Percentiles rank a stretch among this genome's conserved stretches.
These are phyloP conservation scores for Fratercula arctica DNA, from an alignment of 2,797 vertebrate species.

Conservation along the genomic window DNA sequence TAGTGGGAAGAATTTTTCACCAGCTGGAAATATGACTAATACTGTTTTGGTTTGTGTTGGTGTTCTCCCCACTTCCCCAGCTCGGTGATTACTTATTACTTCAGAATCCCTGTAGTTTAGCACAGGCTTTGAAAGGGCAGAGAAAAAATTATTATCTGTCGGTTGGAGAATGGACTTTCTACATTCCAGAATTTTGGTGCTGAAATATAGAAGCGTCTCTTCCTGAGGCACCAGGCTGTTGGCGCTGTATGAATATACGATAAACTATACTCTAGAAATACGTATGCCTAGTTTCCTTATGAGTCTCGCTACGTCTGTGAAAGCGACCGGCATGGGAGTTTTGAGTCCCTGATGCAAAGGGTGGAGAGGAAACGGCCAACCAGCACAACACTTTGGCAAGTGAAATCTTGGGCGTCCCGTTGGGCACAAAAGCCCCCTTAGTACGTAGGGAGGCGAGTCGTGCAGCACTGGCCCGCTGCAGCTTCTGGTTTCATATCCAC, in stretches of 20 bases:
- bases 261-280: neutral
- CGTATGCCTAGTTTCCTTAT: neutral
- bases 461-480: neutral
- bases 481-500: neutral
- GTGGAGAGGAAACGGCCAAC: neutral
- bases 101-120: neutral
- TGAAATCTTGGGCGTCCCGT: neutral
- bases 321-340: neutral
- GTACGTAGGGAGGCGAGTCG: accelerated
- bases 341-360: neutral
- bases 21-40: neutral
- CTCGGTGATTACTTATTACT: neutral
- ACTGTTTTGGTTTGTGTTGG: neutral
- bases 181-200: neutral
- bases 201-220: neutral
- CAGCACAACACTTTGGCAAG: neutral
- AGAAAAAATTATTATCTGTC: neutral
- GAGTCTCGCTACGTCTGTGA: neutral
- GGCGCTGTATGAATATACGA: neutral
- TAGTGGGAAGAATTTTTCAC: neutral
- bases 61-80: neutral
- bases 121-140: neutral
- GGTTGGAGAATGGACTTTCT: neutral
- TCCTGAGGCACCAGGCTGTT: neutral
- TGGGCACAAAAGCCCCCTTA: neutral